Conservation (phyloP, 1,140 invertebrate species). For the Brachionus koreanus region DNA sequence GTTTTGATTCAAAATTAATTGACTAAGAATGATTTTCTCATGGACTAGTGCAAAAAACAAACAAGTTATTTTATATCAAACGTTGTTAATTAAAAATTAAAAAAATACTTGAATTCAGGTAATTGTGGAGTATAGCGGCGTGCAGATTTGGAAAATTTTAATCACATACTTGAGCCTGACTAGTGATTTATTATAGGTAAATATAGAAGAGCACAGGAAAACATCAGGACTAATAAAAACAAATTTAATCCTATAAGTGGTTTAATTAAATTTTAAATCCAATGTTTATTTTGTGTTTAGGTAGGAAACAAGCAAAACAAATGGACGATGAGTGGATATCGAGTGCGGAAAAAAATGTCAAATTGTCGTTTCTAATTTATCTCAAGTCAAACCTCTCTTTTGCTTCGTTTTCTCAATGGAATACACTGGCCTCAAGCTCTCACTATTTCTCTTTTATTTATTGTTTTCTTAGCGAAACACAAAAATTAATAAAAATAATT, state of each 20-base stretch:
- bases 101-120: background rate
- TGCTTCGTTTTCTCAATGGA: background rate
- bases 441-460: background rate
- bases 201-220: slow-evolving; percentile 10
- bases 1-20: background rate
- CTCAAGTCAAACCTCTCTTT: background rate
- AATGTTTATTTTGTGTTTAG: slow-evolving; percentile 28
- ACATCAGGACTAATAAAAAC: slow-evolving; percentile 28
- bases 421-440: background rate
- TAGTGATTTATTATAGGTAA: slow-evolving; percentile 6
- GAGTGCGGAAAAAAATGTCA: slow-evolving; percentile 13
- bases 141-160: background rate
- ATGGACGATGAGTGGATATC: background rate
- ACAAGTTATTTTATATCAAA: background rate
- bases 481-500: slow-evolving; percentile 18
- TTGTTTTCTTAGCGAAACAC: background rate
- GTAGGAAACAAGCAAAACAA: slow-evolving; percentile 27
- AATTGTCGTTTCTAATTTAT: background rate
- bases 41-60: background rate
- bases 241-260: slow-evolving; percentile 29
- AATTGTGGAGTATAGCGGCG: background rate
- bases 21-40: background rate
- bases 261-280: slow-evolving; percentile 29
- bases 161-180: background rate
- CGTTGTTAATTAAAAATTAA: slow-evolving; percentile 1